phyloP scores from a whole-genome alignment of 2,888 invertebrate species.

The Cerastoderma edule region DNA sequence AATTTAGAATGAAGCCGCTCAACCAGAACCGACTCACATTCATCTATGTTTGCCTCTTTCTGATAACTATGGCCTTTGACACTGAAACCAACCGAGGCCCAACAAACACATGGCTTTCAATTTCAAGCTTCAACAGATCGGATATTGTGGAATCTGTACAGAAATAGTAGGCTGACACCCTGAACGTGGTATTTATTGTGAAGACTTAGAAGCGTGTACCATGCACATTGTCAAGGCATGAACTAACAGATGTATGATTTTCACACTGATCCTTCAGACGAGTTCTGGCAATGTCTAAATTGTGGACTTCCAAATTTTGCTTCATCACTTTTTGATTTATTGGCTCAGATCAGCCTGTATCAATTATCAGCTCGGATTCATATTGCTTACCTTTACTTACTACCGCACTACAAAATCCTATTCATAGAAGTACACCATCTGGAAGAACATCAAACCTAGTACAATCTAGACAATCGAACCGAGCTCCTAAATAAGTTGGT shows the following conservation, averaged over 20 bases:
- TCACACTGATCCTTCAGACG: not conserved
- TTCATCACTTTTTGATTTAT: not conserved
- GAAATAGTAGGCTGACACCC: not conserved
- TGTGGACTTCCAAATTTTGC: not conserved
- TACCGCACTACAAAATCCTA: not conserved
- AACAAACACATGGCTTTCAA: not conserved
- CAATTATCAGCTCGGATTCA: not conserved
- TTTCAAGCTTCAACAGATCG: too few species aligned
- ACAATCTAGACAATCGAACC: not conserved
- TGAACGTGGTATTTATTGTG: not conserved
- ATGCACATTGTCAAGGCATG: constrained; percentile 1
- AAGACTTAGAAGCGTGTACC: not conserved
- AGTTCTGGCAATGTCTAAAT: not conserved
- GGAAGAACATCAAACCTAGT: not conserved
- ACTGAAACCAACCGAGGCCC: not conserved
- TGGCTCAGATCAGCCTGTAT: not conserved
- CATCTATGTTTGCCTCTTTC: not conserved
- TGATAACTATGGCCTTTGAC: not conserved
- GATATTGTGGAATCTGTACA: not conserved
- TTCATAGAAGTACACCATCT: not conserved
- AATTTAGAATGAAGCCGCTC: not conserved
- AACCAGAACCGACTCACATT: not conserved
- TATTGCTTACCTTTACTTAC: not conserved
- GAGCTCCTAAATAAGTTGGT: not conserved
- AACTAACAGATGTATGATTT: not conserved